A percentile compares a stretch with the other conserved stretches of the same genome.
These are phyloP conservation scores for Eupleurogrammus muticus DNA, from an alignment of 2,797 vertebrate genomes.

Conservation along the genomic window DNA sequence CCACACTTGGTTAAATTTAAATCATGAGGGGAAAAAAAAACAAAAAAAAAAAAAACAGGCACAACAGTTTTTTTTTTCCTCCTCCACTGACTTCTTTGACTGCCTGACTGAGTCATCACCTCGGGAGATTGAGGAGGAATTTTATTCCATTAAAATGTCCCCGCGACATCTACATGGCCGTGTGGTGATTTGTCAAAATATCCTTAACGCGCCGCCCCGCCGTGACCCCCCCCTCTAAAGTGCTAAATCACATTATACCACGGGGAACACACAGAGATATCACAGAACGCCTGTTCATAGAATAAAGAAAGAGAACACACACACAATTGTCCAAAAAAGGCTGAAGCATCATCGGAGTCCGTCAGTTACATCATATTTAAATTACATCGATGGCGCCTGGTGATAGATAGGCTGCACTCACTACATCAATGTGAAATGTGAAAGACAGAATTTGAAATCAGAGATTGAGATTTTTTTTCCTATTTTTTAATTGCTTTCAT, in stretches of 20 bases:
- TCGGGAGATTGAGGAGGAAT: slow-evolving; percentile 22
- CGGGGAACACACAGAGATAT: slow-evolving; percentile 32
- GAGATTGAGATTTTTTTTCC: background rate
- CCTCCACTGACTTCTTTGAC: background rate
- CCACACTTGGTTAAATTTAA: slow-evolving; percentile 24
- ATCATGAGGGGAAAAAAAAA: background rate
- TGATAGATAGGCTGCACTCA: background rate
- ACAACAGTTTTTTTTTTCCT: background rate
- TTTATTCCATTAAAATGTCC: slow-evolving; percentile 58
- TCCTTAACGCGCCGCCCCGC: slow-evolving; percentile 27
- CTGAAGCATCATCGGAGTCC: background rate
- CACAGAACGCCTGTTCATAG: slow-evolving; percentile 17
- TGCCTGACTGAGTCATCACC: slow-evolving; percentile 49
- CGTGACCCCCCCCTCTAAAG: slow-evolving; percentile 59
- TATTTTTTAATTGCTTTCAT: background rate
- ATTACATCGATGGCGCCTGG: slow-evolving; percentile 8
- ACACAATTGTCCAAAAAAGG: background rate
- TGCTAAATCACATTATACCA: slow-evolving; percentile 62
- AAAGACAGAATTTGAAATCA: background rate
- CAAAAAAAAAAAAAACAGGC: background rate
- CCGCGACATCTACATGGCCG: slow-evolving; percentile 43
- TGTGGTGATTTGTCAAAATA: slow-evolving; percentile 56
- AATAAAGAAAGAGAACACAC: slow-evolving; percentile 1
- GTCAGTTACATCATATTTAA: slow-evolving; percentile 1
- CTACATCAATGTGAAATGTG: too few relatives aligned